Conservation (phyloP, 2,888 invertebrate genomes). For the Scaptomyza polygonia region DNA sequence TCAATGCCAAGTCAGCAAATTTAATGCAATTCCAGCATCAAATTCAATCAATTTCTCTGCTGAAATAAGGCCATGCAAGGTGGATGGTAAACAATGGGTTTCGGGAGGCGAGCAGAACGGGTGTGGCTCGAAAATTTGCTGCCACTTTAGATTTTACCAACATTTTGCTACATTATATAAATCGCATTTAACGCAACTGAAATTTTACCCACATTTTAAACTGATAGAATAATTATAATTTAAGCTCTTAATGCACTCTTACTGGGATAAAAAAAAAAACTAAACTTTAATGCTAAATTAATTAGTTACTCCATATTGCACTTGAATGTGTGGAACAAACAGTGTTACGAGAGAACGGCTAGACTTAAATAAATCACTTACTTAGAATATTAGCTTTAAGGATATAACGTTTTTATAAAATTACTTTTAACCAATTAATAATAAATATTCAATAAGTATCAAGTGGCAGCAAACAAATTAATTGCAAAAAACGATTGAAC, state of each 20-base stretch:
- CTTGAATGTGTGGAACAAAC: neutral
- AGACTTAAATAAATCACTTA: neutral
- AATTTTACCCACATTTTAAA: neutral
- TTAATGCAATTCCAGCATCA: conserved; percentile 58
- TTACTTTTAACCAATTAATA: too few species aligned
- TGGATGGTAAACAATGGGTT: too few species aligned
- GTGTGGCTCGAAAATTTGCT: neutral
- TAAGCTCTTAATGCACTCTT: conserved; percentile 1
- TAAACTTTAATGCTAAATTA: neutral
- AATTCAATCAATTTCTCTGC: conserved; percentile 49
- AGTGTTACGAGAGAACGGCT: too few species aligned
- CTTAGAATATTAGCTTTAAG: neutral
- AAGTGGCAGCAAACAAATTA: conserved; percentile 3
- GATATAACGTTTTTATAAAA: too few species aligned
- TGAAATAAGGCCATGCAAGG: neutral
- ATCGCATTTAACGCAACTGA: conserved; percentile 41
- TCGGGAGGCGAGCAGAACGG: too few species aligned
- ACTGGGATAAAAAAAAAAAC: neutral
- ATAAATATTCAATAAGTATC: too few species aligned
- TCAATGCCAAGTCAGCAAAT: conserved; percentile 62
- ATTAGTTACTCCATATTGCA: neutral
- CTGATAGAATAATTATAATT: neutral
- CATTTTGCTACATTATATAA: conserved; percentile 46
- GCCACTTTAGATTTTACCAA: conserved; percentile 49
- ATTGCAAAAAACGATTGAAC: neutral